Conservation (phyloP, 2,797 vertebrate species). For the Eremophila alpestris region DNA sequence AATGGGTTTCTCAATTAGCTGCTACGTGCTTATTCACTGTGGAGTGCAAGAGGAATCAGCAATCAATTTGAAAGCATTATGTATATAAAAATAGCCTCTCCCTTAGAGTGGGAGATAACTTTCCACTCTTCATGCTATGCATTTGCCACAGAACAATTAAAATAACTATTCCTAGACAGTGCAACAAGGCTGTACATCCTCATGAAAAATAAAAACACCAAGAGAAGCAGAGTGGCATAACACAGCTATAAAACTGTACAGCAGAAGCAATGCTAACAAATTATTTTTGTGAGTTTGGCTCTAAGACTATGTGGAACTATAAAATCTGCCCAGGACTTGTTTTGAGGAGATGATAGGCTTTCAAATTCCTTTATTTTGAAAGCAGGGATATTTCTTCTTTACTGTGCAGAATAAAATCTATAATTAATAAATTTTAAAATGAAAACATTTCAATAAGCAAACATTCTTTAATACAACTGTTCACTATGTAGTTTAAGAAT, state of each 20-base stretch:
- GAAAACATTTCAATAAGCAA: not conserved
- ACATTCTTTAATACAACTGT: not conserved
- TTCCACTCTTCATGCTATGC: not conserved
- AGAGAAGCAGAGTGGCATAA: not conserved
- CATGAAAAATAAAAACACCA: not conserved
- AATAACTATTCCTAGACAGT: conserved; percentile 14
- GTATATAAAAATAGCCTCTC: conserved; percentile 42
- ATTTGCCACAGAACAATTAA: not conserved
- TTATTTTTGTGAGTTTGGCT: not conserved
- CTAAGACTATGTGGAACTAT: not conserved
- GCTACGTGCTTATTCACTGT: conserved; percentile 9
- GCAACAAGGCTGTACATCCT: not conserved
- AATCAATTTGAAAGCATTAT: conserved; percentile 52
- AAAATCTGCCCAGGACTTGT: not conserved
- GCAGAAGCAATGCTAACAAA: not conserved
- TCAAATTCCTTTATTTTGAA: not conserved
- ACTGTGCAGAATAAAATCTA: not conserved
- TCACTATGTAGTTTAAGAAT: not conserved
- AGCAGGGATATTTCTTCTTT: not conserved
- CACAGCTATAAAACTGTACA: not conserved
- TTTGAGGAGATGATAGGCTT: not conserved
- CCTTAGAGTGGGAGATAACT: not conserved
- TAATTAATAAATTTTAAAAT: not conserved
- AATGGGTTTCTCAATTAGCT: conserved; percentile 26
- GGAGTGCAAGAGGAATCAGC: conserved; percentile 1